A percentile compares a stretch with the other conserved stretches of the same genome.
These are phyloP conservation scores for Blastobasis lacticolella DNA, from an alignment of 2,888 invertebrate species.

Conservation along the genomic window DNA sequence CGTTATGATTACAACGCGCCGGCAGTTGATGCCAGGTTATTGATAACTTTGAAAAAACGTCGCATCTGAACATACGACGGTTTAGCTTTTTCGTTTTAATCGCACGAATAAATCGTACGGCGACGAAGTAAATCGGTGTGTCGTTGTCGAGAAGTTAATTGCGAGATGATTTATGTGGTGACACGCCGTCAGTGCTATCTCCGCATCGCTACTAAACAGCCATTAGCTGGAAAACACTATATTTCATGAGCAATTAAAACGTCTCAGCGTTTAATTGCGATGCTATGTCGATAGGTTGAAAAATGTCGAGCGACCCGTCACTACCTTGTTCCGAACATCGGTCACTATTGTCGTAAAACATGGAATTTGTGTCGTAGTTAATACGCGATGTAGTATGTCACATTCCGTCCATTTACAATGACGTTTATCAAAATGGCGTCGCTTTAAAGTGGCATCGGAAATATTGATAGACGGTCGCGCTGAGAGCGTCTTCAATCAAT, in stretches of 20 bases:
- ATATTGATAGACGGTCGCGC: constrained; percentile 21
- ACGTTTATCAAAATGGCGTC: constrained; percentile 45
- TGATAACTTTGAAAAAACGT: constrained; percentile 3
- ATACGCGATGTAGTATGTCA: too few species aligned
- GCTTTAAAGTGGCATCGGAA: constrained; percentile 41
- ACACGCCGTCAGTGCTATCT: constrained; percentile 31
- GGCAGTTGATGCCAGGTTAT: background rate
- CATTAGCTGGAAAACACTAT: constrained; percentile 13
- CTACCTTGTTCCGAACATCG: too few species aligned
- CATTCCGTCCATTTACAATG: constrained; percentile 44
- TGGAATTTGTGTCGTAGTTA: too few species aligned
- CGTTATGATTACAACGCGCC: constrained; percentile 36
- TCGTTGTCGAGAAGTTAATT: constrained; percentile 34
- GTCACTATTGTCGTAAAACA: too few species aligned
- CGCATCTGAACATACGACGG: too few species aligned
- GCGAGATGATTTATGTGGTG: constrained; percentile 40
- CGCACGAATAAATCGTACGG: constrained; percentile 8
- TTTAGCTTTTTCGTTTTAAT: too few species aligned
- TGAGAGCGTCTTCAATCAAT: constrained; percentile 51
- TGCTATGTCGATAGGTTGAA: too few species aligned
- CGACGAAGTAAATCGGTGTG: constrained; percentile 28
- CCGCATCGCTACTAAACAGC: constrained; percentile 15
- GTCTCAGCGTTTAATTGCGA: constrained; percentile 8
- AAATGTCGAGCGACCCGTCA: too few species aligned
- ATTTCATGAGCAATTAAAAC: constrained; percentile 35